Evolutionary conservation across 2,797 vertebrate species (phyloP).

Genomic region (Buceros bicornis): DNA sequence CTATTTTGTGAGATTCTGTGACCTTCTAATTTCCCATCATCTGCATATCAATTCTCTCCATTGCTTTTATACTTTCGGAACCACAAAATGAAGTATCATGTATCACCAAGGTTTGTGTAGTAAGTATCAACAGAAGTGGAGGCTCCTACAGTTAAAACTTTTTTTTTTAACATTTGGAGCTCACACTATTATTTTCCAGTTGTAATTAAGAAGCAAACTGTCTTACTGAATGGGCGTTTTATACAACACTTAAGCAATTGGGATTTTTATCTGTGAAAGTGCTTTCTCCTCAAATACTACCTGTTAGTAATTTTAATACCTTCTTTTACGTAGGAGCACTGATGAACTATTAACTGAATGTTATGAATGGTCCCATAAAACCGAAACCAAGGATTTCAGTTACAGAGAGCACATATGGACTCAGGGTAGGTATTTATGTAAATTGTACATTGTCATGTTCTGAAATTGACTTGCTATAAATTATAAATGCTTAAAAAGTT

Average conservation of each 20-base stretch:
- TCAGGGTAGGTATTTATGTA: neutral
- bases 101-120: neutral
- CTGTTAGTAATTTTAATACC: neutral
- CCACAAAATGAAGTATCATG: neutral
- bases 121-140: neutral
- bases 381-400: neutral
- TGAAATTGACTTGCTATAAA: neutral
- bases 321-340: neutral
- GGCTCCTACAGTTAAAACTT: neutral
- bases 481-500: neutral
- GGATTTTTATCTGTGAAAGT: neutral
- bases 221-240: neutral
- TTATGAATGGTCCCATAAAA: neutral
- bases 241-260: neutral
- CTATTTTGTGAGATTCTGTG: neutral
- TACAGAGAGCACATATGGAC: neutral
- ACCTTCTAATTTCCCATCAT: neutral
- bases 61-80: neutral
- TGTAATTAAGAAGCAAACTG: neutral
- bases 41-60: neutral
- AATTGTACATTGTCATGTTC: neutral
- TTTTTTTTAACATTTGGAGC: neutral
- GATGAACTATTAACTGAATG: neutral
- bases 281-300: neutral
- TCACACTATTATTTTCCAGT: neutral